phyloP scores from a whole-genome alignment of 2,113 vertebrate species.

The Poicephalus gulielmi region DNA sequence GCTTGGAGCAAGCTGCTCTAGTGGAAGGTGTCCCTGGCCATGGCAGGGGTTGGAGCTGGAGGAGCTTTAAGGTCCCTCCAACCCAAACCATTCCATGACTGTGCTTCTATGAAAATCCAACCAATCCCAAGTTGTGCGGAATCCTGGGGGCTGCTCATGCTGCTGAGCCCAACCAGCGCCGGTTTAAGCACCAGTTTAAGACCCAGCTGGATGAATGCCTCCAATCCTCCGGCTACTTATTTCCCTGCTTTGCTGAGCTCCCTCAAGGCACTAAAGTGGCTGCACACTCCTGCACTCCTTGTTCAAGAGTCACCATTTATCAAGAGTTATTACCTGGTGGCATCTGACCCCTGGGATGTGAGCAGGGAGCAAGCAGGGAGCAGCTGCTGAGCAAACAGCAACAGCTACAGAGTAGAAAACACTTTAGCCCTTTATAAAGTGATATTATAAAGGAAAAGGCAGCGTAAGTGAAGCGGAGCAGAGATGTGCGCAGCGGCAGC shows the following conservation, averaged over 20 bases:
- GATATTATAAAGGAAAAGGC: not conserved
- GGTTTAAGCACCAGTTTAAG: not conserved
- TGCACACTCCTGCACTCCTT: not conserved
- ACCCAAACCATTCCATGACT: not conserved
- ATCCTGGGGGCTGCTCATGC: not conserved
- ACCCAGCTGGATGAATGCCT: not conserved
- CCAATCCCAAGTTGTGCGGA: accelerated
- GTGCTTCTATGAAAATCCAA: not conserved
- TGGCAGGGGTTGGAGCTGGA: not conserved
- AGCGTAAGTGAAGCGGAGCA: not conserved
- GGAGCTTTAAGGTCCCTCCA: not conserved
- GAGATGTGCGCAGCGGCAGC: accelerated
- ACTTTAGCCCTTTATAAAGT: not conserved
- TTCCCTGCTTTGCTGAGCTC: not conserved
- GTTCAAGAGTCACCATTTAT: not conserved
- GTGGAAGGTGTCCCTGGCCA: not conserved
- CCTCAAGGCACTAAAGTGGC: not conserved
- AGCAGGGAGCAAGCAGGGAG: not conserved
- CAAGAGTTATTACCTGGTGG: not conserved
- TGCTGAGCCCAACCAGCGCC: not conserved
- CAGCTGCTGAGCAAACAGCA: not conserved
- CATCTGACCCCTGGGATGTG: not conserved
- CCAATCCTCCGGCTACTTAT: not conserved
- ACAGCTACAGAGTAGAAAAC: not conserved
- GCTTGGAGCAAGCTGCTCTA: not conserved